Evolutionary conservation across 2,888 invertebrate genomes (phyloP), one percentile per base, ranked within the genome.

Genomic region (Acronicta psi): DNA sequence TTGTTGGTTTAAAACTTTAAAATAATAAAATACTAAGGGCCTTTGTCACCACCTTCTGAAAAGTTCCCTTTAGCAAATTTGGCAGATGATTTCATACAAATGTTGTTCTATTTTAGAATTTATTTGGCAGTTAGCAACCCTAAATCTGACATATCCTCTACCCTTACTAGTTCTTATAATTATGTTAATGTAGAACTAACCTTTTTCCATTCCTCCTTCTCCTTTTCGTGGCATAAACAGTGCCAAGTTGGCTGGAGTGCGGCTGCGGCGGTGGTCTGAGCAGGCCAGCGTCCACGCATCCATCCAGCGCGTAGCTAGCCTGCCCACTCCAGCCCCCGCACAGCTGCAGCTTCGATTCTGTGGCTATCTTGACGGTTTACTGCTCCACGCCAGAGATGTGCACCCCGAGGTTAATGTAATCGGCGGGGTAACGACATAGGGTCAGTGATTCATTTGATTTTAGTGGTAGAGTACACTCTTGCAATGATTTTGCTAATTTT

Each of bases 211-310:
- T 99, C 88, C 99, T 95, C 84, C 99, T 95, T 86, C 99, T 96
- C 87, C 99, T 95, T 94, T 99, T 99, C 82, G 99, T 99, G 82
- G 99, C 99, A 93, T 99, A 99, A 85, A 99, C 99, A 83, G 99
- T 99, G 79, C 98, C 98, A 84, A 98, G 96, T 90, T 98, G 98
- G 95, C 97, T 98, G 58, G 95, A 91, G 88, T 96, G 96, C 81
- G 95, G 95, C 73, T 97, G 97, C 84, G 94, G 97, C 96, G 86
- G 96, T 97, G 89, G 97, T 97, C 85, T 97, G 97, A 85, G 92
- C 89, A 92, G 85, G 81, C 87, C 97, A 96, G 85, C 96, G 97
- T 95, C 98, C 97, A 94, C 96, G 95, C 85, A 95, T 96, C 86
- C 97, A 97, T 90, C 98, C 72, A 91, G 86, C 79, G 91, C 91